Evolutionary conservation across 2,113 vertebrate genomes (phyloP).

Genomic region (Plotosus lineatus): DNA sequence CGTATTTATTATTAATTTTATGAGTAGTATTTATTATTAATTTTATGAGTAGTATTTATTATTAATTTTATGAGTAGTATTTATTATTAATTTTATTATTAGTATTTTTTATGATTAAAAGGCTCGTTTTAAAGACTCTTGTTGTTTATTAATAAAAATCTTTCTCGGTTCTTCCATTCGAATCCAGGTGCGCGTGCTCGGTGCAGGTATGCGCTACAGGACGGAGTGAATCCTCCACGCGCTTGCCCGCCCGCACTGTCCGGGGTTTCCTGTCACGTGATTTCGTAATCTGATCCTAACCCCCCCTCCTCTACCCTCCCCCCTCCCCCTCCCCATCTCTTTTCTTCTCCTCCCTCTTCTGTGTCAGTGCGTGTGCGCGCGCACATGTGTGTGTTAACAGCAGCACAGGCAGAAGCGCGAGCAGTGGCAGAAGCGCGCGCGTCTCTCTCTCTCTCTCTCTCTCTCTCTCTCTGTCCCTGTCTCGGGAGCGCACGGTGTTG

Average conservation of each 20-base stretch:
- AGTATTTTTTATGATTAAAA: no score
- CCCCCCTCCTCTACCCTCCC: slow-evolving; percentile 57
- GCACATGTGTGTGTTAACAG: neutral
- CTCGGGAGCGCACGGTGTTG: neutral
- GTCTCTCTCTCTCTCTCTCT: neutral
- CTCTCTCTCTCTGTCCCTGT: neutral
- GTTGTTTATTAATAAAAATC: no score
- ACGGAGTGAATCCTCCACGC: slow-evolving; percentile 12
- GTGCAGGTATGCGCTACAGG: neutral
- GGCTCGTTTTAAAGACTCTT: no score
- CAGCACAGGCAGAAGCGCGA: slow-evolving; percentile 7
- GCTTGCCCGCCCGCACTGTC: slow-evolving; percentile 19
- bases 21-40: no score
- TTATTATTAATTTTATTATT: no score
- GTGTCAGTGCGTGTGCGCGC: neutral
- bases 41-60: no score
- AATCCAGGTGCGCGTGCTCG: neutral
- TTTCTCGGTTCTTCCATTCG: no score
- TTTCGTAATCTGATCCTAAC: slow-evolving; percentile 73
- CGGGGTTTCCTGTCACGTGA: slow-evolving; percentile 81
- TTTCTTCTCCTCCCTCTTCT: slow-evolving; percentile 38
- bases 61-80: no score
- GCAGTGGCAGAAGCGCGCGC: neutral
- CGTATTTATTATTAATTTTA: no score
- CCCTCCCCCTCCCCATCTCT: slow-evolving; percentile 67